Conservation (phyloP, 2,888 invertebrate species). For the Clitarchus hookeri region DNA sequence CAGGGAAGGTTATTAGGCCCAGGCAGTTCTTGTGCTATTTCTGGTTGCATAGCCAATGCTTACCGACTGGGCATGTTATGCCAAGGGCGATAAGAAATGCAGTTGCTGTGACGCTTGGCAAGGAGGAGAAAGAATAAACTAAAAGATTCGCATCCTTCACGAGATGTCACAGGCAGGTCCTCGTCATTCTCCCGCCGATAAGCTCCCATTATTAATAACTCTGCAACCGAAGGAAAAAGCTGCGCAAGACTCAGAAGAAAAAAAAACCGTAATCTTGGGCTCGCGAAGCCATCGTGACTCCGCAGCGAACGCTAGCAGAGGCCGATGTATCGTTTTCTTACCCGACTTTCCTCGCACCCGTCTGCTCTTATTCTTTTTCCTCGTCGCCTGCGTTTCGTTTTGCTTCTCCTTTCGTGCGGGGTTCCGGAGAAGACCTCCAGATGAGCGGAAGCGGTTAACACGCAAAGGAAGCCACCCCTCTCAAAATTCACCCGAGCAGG, state of each 20-base stretch:
- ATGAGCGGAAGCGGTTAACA: slow-evolving; percentile 10
- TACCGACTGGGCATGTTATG: too few species aligned
- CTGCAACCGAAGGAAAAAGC: not conserved
- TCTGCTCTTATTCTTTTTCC: not conserved
- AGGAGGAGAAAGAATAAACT: not conserved
- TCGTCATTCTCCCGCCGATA: slow-evolving; percentile 27
- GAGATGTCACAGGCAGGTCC: slow-evolving; percentile 30
- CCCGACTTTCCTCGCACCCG: not conserved
- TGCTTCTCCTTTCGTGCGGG: not conserved
- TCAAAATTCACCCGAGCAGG: slow-evolving; percentile 32
- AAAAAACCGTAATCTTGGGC: too few species aligned
- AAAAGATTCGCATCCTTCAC: slow-evolving; percentile 33
- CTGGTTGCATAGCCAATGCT: too few species aligned
- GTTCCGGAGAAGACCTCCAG: not conserved
- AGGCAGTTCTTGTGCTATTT: too few species aligned
- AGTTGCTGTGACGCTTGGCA: not conserved
- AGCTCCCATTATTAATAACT: slow-evolving; percentile 31
- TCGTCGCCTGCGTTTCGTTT: slow-evolving; percentile 15
- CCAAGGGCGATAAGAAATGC: too few species aligned
- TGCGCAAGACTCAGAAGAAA: too few species aligned
- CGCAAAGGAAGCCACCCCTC: slow-evolving; percentile 17
- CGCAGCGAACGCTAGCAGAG: not conserved
- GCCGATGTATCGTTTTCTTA: not conserved
- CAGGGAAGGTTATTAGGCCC: too few species aligned
- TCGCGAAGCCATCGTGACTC: not conserved